Base-by-base conservation (phyloP, 2,797 vertebrate genomes). In the Brachymystax lenok region DNA sequence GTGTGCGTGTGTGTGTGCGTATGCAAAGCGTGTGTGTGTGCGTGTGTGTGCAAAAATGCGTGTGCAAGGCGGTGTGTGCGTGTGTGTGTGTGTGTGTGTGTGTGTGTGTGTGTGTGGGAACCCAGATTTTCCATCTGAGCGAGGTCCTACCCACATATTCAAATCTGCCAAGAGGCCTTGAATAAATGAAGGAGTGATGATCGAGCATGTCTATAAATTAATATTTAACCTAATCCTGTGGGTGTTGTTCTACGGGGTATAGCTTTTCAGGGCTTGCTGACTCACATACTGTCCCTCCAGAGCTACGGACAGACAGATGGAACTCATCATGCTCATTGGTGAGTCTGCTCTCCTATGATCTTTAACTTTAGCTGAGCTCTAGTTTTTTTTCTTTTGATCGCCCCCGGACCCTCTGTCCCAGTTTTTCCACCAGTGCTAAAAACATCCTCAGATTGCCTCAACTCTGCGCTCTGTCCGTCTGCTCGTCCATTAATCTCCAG, bases 151-250 rank as follows among this genome's bases (percentile, higher is more conserved):
- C 14, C 40, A 59, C 61, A n/a, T 66, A 66, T 64, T 82, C 70
- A 59, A 54, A 74, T 67, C 2, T 76, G 73, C 68, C 50, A 69
- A 27, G 66, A 64, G 66, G 59, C 74, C 71, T 77, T 80, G 68
- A 85, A 80, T 82, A 80, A 82, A 35, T 79, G 30, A 74, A 71
- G 10, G 78, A 59, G 73, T 73, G 13, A 59, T 79, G 75, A 73
- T 73, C 69, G 75, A 61, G 71, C 70, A 59, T 64, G 77, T 72
- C 24, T 51, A 76, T 69, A 46, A 19, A 78, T 79, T 71, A 67
- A 59, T 74, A 77, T 71, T 63, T 73, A 50, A 68, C 30, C 61
- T 69, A 1, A 17, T 21, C 66, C 40, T 52, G 76, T 70, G 33
- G 33, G 70, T 3, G 64, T 70, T 21, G 8, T 21, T 4, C 71